These are phyloP conservation scores for Rhopalosiphum nymphaeae DNA, from an alignment of 2,888 invertebrate species.

Conservation along the genomic window DNA sequence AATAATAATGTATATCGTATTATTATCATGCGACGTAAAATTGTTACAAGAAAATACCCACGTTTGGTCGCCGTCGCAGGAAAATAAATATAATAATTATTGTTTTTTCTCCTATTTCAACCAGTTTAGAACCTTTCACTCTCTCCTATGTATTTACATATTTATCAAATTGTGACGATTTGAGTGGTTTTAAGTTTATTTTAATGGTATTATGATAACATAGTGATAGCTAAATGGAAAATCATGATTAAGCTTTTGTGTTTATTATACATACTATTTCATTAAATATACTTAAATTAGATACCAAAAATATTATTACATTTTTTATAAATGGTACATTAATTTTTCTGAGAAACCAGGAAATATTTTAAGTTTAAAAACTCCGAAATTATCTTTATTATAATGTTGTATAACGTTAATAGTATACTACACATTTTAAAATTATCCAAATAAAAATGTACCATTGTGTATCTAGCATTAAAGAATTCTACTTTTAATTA, in stretches of 20 bases:
- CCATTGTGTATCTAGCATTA: neutral
- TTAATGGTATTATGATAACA: neutral
- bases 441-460: neutral
- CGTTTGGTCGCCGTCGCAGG: neutral
- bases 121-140: conserved; percentile 43
- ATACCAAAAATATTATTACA: neutral
- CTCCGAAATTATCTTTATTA: neutral
- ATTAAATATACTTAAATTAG: neutral
- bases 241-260: neutral
- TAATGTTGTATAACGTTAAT: neutral
- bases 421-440: neutral
- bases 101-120: neutral
- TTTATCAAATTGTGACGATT: neutral
- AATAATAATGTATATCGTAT: neutral
- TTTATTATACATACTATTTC: neutral
- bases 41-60: conserved; percentile 8
- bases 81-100: conserved; percentile 42
- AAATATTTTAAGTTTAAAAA: neutral
- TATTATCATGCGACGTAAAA: conserved; percentile 22
- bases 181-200: neutral
- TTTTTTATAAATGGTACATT: neutral
- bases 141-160: neutral
- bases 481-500: neutral
- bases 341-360: neutral
- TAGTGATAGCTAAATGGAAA: neutral